A percentile compares a stretch with the other conserved stretches of the same genome.
Conservation (phyloP, 2,888 invertebrate species). For the Deroplatys truncata region DNA sequence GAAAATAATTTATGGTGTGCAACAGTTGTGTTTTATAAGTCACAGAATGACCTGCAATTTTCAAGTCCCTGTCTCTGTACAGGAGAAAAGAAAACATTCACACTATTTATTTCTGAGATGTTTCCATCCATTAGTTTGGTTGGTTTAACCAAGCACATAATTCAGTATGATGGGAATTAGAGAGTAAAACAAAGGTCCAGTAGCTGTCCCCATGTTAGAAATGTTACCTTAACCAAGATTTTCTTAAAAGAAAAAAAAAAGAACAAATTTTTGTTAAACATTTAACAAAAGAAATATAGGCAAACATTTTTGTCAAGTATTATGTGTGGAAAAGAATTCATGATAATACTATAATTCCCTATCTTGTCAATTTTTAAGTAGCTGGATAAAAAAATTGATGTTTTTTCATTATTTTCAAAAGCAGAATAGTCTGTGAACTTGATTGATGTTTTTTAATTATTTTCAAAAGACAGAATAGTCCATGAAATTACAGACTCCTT, state of each 20-base stretch:
- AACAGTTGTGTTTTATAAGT: neutral
- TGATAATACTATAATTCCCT: slow-evolving; percentile 30
- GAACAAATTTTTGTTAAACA: neutral
- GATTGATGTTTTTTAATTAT: slow-evolving; percentile 19
- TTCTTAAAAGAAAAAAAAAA: neutral
- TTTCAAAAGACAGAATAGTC: slow-evolving; percentile 16
- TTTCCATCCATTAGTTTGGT: neutral
- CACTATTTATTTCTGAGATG: neutral
- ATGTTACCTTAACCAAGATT: neutral
- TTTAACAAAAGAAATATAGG: neutral
- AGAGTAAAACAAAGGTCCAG: neutral
- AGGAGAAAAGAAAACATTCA: neutral
- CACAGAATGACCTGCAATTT: neutral
- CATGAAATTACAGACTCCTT: neutral
- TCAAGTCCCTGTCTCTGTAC: neutral
- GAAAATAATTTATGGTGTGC: neutral
- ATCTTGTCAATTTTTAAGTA: slow-evolving; percentile 34
- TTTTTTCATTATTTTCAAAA: slow-evolving; percentile 24
- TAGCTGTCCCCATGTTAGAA: neutral
- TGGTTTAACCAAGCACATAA: neutral
- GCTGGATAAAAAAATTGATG: slow-evolving; percentile 26
- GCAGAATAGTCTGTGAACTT: neutral
- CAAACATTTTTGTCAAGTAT: slow-evolving; percentile 1
- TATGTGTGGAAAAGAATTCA: slow-evolving; percentile 14
- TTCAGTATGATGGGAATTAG: neutral